Evolutionary conservation across 2,888 invertebrate genomes (phyloP).

Genomic region (Furcula furcula): DNA sequence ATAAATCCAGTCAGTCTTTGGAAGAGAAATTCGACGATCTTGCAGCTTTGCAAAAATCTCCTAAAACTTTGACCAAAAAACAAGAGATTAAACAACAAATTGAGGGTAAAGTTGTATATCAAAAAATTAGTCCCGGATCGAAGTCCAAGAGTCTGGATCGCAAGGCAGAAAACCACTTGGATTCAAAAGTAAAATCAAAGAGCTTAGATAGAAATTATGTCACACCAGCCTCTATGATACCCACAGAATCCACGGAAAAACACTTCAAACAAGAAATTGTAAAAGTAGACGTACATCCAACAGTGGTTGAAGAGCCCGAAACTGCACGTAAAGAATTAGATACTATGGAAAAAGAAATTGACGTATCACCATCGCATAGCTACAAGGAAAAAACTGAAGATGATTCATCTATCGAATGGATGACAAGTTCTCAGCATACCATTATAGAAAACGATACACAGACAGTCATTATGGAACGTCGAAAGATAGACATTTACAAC

Average conservation of each 20-base stretch:
- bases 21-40: slow-evolving; percentile 84
- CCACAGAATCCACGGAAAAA: slow-evolving; percentile 60
- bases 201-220: slow-evolving; percentile 85
- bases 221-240: slow-evolving; percentile 52
- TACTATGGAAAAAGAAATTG: slow-evolving; percentile 49
- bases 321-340: slow-evolving; percentile 43
- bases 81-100: slow-evolving; percentile 84
- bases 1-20: slow-evolving; percentile 81
- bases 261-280: slow-evolving; percentile 76
- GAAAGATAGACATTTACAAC: slow-evolving; percentile 83
- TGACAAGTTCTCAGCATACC: slow-evolving; percentile 68
- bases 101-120: slow-evolving; percentile 84
- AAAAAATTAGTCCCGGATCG: slow-evolving; percentile 74
- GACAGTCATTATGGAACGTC: slow-evolving; percentile 82
- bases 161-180: slow-evolving; percentile 81
- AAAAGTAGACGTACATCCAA: slow-evolving; percentile 73
- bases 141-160: slow-evolving; percentile 86
- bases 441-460: slow-evolving; percentile 81
- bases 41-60: slow-evolving; percentile 79
- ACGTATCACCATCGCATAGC: slow-evolving; percentile 61
- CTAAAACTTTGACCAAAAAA: slow-evolving; percentile 81
- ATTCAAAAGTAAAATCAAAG: slow-evolving; percentile 83
- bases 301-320: slow-evolving; percentile 45
- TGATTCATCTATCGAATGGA: slow-evolving; percentile 75
- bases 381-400: slow-evolving; percentile 71